Evolutionary conservation across 2,888 invertebrate species (phyloP), one percentile per base, ranked within the genome.

Genomic region (Portevinia maculata): DNA sequence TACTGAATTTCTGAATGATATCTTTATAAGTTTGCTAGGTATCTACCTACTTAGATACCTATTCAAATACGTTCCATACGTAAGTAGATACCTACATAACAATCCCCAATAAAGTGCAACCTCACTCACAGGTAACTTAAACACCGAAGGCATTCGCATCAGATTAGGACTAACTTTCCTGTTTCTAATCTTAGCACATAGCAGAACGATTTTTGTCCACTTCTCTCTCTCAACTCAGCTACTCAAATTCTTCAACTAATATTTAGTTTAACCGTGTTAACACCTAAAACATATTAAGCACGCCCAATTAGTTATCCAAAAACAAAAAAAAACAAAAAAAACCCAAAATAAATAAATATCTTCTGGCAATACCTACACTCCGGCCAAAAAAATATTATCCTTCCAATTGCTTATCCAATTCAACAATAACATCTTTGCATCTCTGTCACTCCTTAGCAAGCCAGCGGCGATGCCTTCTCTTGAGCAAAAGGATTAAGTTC

Each of bases 331-430:
- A 64, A 30, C 24, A 11, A 24, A 65, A 1, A 39, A 39, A 15
- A 39, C 7, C n/a, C n/a, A n/a, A 79, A 79, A 81, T 69, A 75
- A 75, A 75, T 65, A 81, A 70, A 75, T 75, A 73, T 48, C 73
- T 81, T 19, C 70, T 75, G 46, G 64, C 81, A 81, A 79, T 73
- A 59, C 73, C 44, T 28, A 44, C 62, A 44, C 48, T 52, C 30
- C 32, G 39, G 46, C 48, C 30, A 44, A 55, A 78, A 70, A 81
- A 81, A 81, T 75, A 75, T 81, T 81, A 19, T 64, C 53, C 64
- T 75, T 81, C 75, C 75, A 81, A 81, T 75, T 75, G 81, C 81
- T 81, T 81, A 81, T 81, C 81, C 81, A 81, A 81, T 81, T 70
- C 81, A 75, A 79, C 15, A 79, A 75, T 57, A 81, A 81, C 15